Evolutionary conservation across 2,888 invertebrate species (phyloP), one percentile per base, ranked within the genome.

Genomic region (Neoscelio sp.): DNA sequence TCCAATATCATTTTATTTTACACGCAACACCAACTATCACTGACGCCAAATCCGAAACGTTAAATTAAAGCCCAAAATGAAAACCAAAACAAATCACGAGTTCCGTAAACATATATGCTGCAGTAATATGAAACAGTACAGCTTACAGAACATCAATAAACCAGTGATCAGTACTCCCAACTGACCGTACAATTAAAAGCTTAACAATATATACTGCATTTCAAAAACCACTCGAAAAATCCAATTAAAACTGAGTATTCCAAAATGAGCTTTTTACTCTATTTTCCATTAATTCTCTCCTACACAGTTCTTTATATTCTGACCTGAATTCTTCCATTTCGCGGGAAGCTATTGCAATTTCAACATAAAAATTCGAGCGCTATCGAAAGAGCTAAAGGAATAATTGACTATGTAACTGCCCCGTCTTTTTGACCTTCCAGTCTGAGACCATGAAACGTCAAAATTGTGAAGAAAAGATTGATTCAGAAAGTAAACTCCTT

Each of bases 131-230:
- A 65, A 52, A 65, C 52, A 65, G 65, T 67, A 33, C 4, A 46
- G 17, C 67, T 67, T 42, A 56, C 67, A 67, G 67, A 67, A 67
- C 54, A 56, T 54, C 46, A 67, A 67, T 67, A 67, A 56, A 68
- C 35, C 38, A 35, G 68, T 46, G 56, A 56, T 68, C 56, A 68
- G 56, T 68, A 56, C 46, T 56, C 35, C 23, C 38, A 35, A 46
- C 68, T 56, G 38, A 68, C 68, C 46, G 56, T 68, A 68, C 56
- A 68, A 68, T 68, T 68, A 68, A 54, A 54, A 46, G 54, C 40
- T 54, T 68, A 56, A 68, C 56, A 56, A 46, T 20, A 17, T 54
- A 56, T 68, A 68, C 56, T 68, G 68, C 68, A 35, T 56, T 68
- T 48, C 46, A 28, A 46, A 68, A 68, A 68, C 56, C 46, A 56